phyloP scores from a whole-genome alignment of 1,140 invertebrate species.

The Caenorhabditis inopinata region DNA sequence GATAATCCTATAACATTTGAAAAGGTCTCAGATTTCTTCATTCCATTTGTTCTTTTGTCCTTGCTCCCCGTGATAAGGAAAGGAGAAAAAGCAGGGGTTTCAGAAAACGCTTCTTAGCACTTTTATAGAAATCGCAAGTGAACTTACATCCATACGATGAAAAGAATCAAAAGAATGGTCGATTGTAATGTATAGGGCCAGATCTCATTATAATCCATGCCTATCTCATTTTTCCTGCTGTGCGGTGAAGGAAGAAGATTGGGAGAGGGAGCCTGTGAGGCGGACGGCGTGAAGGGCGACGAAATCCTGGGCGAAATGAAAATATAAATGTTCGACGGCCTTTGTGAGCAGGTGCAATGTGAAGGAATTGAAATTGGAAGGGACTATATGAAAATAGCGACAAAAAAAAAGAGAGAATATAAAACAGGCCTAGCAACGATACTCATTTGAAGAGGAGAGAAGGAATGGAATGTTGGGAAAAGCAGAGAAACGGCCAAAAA shows the following conservation, averaged over 20 bases:
- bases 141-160: constrained; percentile 18
- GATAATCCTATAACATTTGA: background rate
- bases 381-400: background rate
- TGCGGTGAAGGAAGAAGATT: background rate
- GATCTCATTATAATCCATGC: background rate
- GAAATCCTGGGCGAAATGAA: background rate
- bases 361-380: too few species aligned
- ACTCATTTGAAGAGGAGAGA: background rate
- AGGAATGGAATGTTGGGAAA: background rate
- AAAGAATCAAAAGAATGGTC: background rate
- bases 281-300: background rate
- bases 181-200: constrained; percentile 11
- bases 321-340: background rate
- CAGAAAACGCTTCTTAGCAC: too few species aligned
- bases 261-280: background rate
- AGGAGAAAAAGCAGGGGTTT: background rate
- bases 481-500: background rate
- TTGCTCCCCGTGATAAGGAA: background rate
- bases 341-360: background rate
- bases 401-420: background rate
- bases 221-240: constrained; percentile 6
- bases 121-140: background rate
- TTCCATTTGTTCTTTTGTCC: background rate
- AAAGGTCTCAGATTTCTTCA: background rate
- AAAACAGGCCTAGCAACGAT: background rate